A percentile compares a stretch with the other conserved stretches of the same genome.
Conservation (phyloP, 2,113 vertebrate genomes). For the Amphiprion ocellaris region DNA sequence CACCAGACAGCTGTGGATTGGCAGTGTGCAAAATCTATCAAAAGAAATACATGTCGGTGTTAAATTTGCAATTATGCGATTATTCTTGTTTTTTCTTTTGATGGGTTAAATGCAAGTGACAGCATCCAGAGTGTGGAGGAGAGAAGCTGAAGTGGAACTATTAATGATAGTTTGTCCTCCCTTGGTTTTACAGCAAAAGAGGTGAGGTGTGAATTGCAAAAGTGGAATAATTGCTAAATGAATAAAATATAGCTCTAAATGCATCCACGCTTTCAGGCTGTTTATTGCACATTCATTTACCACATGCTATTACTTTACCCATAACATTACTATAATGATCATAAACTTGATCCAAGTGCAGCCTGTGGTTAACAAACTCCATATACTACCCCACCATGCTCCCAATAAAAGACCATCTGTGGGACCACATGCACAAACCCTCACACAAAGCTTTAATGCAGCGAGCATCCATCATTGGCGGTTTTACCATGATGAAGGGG, state of each 20-base stretch:
- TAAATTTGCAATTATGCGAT: slow-evolving; percentile 35
- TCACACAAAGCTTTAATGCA: slow-evolving; percentile 28
- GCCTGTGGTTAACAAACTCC: slow-evolving; percentile 27
- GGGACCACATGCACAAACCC: slow-evolving; percentile 15
- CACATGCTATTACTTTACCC: slow-evolving; percentile 23
- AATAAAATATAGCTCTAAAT: slow-evolving; percentile 34
- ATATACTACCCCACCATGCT: slow-evolving; percentile 11
- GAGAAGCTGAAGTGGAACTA: neutral
- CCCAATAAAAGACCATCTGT: slow-evolving; percentile 33
- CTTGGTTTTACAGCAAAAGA: neutral
- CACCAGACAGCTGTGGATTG: slow-evolving; percentile 22
- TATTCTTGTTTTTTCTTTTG: slow-evolving; percentile 1
- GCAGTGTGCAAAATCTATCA: slow-evolving; percentile 21
- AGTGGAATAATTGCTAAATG: slow-evolving; percentile 35
- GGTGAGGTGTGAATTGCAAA: neutral
- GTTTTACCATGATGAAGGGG: slow-evolving; percentile 29
- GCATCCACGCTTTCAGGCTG: slow-evolving; percentile 7
- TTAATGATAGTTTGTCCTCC: neutral
- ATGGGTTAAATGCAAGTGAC: neutral
- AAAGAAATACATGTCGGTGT: slow-evolving; percentile 19
- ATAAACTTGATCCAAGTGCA: slow-evolving; percentile 45
- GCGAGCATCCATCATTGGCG: slow-evolving; percentile 49
- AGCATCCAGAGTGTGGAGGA: neutral
- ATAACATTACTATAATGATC: slow-evolving; percentile 28
- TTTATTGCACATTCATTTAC: slow-evolving; percentile 45